Evolutionary conservation across 2,113 vertebrate species (phyloP).

Genomic region (Dasyprocta punctata): DNA sequence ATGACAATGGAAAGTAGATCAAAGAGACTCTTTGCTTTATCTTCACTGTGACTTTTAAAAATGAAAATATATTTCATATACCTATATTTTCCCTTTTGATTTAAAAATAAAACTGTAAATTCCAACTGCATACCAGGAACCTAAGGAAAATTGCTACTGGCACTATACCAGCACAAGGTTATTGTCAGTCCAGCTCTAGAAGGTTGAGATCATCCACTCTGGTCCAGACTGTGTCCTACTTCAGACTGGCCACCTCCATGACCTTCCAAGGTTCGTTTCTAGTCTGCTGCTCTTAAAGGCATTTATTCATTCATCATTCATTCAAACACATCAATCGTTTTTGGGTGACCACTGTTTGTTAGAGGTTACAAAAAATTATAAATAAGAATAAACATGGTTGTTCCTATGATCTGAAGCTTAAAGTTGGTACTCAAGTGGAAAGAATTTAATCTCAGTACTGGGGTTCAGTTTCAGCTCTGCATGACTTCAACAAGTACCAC

Average conservation of each 20-base stretch:
- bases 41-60: neutral
- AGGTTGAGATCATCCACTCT: neutral
- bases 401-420: neutral
- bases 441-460: neutral
- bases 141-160: neutral
- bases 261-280: neutral
- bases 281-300: neutral
- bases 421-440: neutral
- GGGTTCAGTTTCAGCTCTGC: neutral
- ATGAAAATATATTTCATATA: conserved; percentile 41
- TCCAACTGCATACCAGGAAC: neutral
- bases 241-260: neutral
- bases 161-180: neutral
- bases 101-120: conserved; percentile 23
- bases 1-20: neutral
- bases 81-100: conserved; percentile 2
- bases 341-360: neutral
- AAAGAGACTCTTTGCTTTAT: conserved; percentile 35
- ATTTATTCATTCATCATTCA: neutral
- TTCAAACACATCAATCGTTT: neutral
- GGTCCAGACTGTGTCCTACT: neutral
- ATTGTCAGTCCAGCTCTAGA: neutral
- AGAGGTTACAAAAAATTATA: neutral
- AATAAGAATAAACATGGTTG: neutral
- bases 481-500: neutral